Base-by-base conservation (phyloP, 2,888 invertebrate genomes). In the Drosophila limbata region DNA sequence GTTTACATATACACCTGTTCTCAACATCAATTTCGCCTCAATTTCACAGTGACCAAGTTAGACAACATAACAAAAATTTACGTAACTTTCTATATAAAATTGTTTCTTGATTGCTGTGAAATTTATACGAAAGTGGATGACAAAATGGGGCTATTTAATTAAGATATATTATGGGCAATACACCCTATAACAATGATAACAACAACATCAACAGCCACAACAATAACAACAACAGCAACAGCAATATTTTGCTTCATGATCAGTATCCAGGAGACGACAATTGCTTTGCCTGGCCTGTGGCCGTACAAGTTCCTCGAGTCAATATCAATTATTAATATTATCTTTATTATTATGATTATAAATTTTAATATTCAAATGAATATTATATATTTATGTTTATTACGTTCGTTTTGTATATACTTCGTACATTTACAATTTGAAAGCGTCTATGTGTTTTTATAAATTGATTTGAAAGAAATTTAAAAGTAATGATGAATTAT, bases 231-330 rank as follows among this genome's bases (percentile, higher is more conserved):
- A 51, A 21, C 13, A 42, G n/a, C 35, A 61, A 45, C 53, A 37
- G 44, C 37, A 47, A 56, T 21, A 33, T 21, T 21, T 44, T 44
- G 55, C 55, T 55, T 55, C 42, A 44, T 33, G 55, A 55, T 57
- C 35, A 57, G 45, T 33, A 57, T 47, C 25, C 44, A 55, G 44
- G 44, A 45, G 44, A 45, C 21, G 40, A 50, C 11, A 59, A 42
- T 21, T 90, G 88, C 84, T 90, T 90, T 90, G 90, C 88, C 90
- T 90, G 86, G 88, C 88, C 90, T 90, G 86, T 88, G 90, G 91
- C 90, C 91, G 88, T 90, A 89, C 84, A 91, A 91, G 91, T 92
- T 92, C 91, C 91, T 92, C 86, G 79, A 89, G 79, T 80, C 74
- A 76, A 79, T 76, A 80, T 61, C 59, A 77, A 70, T 69, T 74